Conservation (phyloP, 2,888 invertebrate species). For the Heliothis peltigera region DNA sequence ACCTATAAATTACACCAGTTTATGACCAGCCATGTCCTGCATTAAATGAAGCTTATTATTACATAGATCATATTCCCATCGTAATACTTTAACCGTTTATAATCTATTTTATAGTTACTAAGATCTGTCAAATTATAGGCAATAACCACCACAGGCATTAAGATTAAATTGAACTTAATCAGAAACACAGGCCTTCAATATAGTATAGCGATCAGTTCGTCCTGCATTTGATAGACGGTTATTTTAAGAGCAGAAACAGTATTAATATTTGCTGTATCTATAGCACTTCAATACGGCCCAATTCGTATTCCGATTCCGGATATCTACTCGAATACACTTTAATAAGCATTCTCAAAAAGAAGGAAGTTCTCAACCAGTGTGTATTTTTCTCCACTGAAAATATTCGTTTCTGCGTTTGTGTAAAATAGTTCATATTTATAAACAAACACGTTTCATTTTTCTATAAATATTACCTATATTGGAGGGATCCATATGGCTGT, state of each 20-base stretch:
- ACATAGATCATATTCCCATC: constrained; percentile 44
- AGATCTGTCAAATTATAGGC: constrained; percentile 33
- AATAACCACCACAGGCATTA: constrained; percentile 43
- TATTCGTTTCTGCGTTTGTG: constrained; percentile 42
- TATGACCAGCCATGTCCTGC: constrained; percentile 33
- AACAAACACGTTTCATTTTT: constrained; percentile 40
- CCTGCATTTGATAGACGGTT: constrained; percentile 6
- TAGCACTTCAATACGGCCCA: constrained; percentile 19
- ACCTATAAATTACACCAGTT: constrained; percentile 51
- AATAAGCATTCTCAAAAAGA: constrained; percentile 37
- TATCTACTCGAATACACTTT: constrained; percentile 37
- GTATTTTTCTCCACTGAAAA: constrained; percentile 36
- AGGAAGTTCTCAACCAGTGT: constrained; percentile 44
- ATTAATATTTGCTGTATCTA: constrained; percentile 24
- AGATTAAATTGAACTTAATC: constrained; percentile 32
- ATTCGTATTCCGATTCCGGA: constrained; percentile 33
- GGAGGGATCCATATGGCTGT: constrained; percentile 54
- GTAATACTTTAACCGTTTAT: constrained; percentile 33
- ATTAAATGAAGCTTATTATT: constrained; percentile 48
- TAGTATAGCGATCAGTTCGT: constrained; percentile 14
- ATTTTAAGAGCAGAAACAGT: constrained; percentile 2
- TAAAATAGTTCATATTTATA: constrained; percentile 45
- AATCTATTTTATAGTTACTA: constrained; percentile 51
- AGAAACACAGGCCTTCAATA: constrained; percentile 6
- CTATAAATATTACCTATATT: constrained; percentile 45